phyloP scores from a whole-genome alignment of 1,140 invertebrate genomes.

The Archivesica marissinica region DNA sequence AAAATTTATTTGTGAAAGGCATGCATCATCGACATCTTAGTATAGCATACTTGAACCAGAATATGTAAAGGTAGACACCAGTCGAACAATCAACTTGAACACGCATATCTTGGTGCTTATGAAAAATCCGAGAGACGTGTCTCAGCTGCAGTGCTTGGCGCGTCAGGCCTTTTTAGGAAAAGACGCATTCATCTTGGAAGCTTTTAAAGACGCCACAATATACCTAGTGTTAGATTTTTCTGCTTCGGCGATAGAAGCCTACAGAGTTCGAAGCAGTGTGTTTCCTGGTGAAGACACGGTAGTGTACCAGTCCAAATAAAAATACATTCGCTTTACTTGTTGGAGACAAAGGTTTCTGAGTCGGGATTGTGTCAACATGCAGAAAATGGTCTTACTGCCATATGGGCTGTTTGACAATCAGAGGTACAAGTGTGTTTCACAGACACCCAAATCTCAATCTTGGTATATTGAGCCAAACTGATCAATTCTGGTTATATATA shows the following conservation, averaged over 20 bases:
- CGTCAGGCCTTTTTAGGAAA: constrained; percentile 21
- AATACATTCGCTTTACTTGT: background rate
- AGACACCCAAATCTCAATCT: too few relatives aligned
- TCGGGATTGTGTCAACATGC: background rate
- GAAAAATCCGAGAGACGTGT: background rate
- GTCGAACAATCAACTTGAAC: constrained; percentile 7
- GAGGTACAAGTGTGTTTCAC: too few relatives aligned
- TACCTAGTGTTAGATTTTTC: constrained; percentile 38
- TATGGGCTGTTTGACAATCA: too few relatives aligned
- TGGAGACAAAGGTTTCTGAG: background rate
- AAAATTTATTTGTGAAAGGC: constrained; percentile 10
- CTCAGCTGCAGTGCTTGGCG: constrained; percentile 23
- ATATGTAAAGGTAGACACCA: constrained; percentile 30
- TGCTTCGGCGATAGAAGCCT: background rate
- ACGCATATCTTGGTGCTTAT: background rate
- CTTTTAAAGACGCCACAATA: constrained; percentile 33
- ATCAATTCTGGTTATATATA: too few relatives aligned
- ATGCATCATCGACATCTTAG: constrained; percentile 34
- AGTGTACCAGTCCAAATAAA: constrained; percentile 17
- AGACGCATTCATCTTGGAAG: constrained; percentile 9
- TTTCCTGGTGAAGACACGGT: constrained; percentile 26
- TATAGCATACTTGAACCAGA: constrained; percentile 28
- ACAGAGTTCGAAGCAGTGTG: background rate
- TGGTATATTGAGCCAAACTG: too few relatives aligned
- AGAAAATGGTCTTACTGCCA: background rate